These are phyloP conservation scores for Tupaia tana DNA, from an alignment of 2,113 vertebrate genomes.

Conservation along the genomic window DNA sequence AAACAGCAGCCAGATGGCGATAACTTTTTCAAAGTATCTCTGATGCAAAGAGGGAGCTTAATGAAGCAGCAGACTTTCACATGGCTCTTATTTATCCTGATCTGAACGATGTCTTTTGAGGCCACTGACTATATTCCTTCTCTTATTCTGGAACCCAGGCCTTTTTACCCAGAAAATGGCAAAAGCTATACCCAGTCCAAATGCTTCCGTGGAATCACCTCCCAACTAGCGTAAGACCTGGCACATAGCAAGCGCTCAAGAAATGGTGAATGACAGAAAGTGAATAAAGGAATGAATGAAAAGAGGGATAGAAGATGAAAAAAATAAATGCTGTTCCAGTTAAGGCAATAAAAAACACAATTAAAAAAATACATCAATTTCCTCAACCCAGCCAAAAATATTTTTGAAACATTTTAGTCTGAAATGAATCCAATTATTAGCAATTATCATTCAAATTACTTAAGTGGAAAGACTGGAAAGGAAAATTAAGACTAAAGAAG, in stretches of 20 bases:
- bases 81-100: constrained; percentile 35
- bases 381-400: constrained; percentile 20
- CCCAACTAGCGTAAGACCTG: not conserved
- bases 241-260: not conserved
- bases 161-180: constrained; percentile 28
- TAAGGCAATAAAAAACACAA: constrained; percentile 11
- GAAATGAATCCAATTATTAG: constrained; percentile 58
- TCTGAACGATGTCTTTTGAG: constrained; percentile 1
- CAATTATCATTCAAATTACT: constrained; percentile 50
- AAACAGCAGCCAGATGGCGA: constrained; percentile 49
- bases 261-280: not conserved
- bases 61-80: constrained; percentile 46
- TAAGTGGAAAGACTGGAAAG: constrained; percentile 44
- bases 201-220: not conserved
- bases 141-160: not conserved
- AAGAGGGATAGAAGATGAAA: not conserved
- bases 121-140: not conserved
- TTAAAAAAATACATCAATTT: constrained; percentile 38
- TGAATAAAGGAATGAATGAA: not conserved
- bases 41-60: constrained; percentile 50
- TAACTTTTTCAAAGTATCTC: constrained; percentile 41
- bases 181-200: not conserved
- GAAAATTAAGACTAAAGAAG: not conserved
- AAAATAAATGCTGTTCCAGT: not conserved
- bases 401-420: constrained; percentile 53